Base-by-base conservation (phyloP, 2,888 invertebrate genomes). In the Exocentrus adspersus region DNA sequence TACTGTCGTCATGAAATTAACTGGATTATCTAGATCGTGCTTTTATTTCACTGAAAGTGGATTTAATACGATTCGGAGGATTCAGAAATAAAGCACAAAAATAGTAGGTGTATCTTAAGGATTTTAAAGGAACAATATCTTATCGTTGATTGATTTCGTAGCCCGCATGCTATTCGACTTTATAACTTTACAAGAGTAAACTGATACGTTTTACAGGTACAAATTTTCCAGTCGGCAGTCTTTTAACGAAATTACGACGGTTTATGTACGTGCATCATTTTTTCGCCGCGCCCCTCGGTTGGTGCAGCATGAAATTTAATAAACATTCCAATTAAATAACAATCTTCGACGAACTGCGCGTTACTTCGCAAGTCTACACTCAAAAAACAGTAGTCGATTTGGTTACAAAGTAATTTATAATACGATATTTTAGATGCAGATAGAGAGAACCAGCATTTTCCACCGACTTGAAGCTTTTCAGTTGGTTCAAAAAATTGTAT, bases 151-250 rank as follows among this genome's bases (percentile, higher is more conserved):
- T 32, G 17, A 60, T 60, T 62, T 51, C 19, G 32, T 48, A 12
- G 48, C 65, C 65, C 62, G 62, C 62, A 65, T 62, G 59, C 28
- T 30, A 24, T 50, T 52, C 60, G 41, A 19, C 52, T 60, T 54
- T 50, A 51, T 48, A 9, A 46, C 52, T 60, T 64, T 61, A 54
- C 51, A 20, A 28, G 53, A 42, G 53, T 51, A 60, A n/a, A 64
- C 52, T 52, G 43, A 56, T 58, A 37, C 30, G 10, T 54, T 53
- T 37, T 30, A 9, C 30, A 51, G 53, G 56, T 58, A 51, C 56
- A 45, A 67, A 67, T 67, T 62, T 67, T 62, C 32, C 59, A 60
- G 60, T 62, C 67, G 45, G 45, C 30, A 52, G 62, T 60, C 62
- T 64, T 67, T 59, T 46, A 52, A 37, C 62, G 21, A 57, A 64